Evolutionary conservation across 2,113 vertebrate genomes (phyloP), one percentile per base, ranked within the genome.

Genomic region (Pitta sordida): DNA sequence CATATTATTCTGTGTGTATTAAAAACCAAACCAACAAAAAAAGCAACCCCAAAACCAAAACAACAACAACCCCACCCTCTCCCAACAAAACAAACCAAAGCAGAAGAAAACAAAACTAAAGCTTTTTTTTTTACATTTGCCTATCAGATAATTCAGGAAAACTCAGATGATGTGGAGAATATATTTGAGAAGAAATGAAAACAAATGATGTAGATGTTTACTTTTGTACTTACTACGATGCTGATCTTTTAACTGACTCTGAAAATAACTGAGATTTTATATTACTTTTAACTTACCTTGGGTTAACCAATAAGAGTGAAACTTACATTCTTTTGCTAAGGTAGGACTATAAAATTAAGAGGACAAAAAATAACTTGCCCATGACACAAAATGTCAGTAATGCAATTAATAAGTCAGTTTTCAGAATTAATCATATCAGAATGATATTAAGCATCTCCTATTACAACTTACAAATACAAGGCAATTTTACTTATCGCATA

Each of bases 381-480:
- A 27, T 52, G 75, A 53, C 41, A 52, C 13, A 55, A 46, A 78
- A 91, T 75, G 37, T 75, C 52, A 59, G 68, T 75, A 59, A n/a
- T 81, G 27, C 27, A 94, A 85, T 92, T 93, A 91, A 70, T 49
- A 80, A 92, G 34, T 53, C 44, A 26, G 17, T 92, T 94, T 93
- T 93, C 32, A 83, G 62, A 93, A 92, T 21, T 64, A 84, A 63
- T 39, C 26, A 59, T 4, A 4, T 77, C 55, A 79, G 51, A 44
- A 41, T 19, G 48, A 44, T 92, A 93, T 60, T 63, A 76, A 43
- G 60, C 43, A 49, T 64, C 32, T 86, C 39, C 55, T 63, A 91
- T 68, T 84, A 90, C 73, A 95, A 91, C 65, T 77, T 86, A 96
- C 55, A 94, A 94, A 94, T 79, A 90, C 64, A 58, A 68, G 56